Percentiles rank a stretch among this genome's conserved stretches.
Conservation (phyloP, 2,888 invertebrate species). For the Ligdia adustata region DNA sequence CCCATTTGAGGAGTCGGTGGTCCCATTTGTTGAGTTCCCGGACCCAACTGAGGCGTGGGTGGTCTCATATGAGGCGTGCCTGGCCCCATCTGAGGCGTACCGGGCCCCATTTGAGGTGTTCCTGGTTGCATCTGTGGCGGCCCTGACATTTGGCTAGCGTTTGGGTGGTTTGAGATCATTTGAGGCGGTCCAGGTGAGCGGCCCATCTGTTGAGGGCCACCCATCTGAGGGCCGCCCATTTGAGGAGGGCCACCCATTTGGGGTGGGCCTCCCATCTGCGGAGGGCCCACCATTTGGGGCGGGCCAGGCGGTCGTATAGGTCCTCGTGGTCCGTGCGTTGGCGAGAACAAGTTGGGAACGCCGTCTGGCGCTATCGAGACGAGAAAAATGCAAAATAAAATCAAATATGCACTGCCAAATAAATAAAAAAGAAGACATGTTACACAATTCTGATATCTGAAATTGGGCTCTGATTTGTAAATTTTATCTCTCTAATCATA, state of each 20-base stretch:
- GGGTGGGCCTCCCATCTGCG: constrained; percentile 17
- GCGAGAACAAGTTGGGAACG: constrained; percentile 77
- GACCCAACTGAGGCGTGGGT: constrained; percentile 65
- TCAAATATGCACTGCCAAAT: constrained; percentile 49
- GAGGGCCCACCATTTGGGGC: constrained; percentile 41
- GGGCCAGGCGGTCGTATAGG: constrained; percentile 66
- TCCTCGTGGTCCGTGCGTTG: constrained; percentile 67
- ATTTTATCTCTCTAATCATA: too few species aligned
- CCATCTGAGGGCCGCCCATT: constrained; percentile 50
- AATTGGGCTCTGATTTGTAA: constrained; percentile 9
- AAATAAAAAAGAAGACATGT: constrained; percentile 44
- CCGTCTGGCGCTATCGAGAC: constrained; percentile 73
- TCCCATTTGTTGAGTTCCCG: constrained; percentile 72
- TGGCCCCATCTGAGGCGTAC: constrained; percentile 44
- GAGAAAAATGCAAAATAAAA: constrained; percentile 68
- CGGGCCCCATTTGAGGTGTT: constrained; percentile 41
- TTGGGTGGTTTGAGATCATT: constrained; percentile 44
- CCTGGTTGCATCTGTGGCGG: constrained; percentile 40
- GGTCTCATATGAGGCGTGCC: constrained; percentile 43
- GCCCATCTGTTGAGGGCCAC: constrained; percentile 36
- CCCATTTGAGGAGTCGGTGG: constrained; percentile 58
- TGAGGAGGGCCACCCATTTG: constrained; percentile 41
- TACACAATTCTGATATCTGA: constrained; percentile 23
- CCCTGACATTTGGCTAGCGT: constrained; percentile 33
- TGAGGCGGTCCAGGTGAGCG: constrained; percentile 53